Evolutionary conservation across 2,113 vertebrate genomes (phyloP).

Genomic region (Daphoenositta chrysoptera): DNA sequence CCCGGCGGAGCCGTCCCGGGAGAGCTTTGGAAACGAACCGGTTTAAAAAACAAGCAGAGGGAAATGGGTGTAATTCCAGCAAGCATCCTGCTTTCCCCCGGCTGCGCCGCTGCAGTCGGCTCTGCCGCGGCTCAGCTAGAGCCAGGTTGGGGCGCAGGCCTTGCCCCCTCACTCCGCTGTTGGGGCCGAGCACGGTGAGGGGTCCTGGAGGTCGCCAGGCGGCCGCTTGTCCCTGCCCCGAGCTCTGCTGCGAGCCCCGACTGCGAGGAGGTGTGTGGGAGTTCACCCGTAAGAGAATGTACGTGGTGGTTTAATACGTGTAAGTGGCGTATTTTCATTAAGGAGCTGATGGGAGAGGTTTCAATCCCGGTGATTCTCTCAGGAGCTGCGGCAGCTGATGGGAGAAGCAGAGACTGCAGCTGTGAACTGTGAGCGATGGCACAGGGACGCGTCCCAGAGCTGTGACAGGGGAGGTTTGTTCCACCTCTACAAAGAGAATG

Average conservation of each 20-base stretch:
- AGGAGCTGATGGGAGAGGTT: neutral
- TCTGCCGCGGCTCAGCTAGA: neutral
- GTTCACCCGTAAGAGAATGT: neutral
- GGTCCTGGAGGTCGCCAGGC: neutral
- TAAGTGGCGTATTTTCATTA: neutral
- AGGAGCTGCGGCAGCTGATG: neutral
- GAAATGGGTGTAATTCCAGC: neutral
- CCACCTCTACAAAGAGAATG: neutral
- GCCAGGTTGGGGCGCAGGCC: rapidly evolving
- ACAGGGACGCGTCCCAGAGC: neutral
- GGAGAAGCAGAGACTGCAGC: neutral
- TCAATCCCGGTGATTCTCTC: neutral
- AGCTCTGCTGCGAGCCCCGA: neutral
- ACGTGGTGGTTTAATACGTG: neutral
- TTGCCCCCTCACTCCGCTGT: rapidly evolving
- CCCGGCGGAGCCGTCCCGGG: rapidly evolving
- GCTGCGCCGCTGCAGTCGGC: rapidly evolving
- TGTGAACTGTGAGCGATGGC: neutral
- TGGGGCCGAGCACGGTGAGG: rapidly evolving
- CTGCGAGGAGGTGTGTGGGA: neutral
- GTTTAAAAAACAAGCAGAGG: neutral
- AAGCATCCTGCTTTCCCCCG: rapidly evolving
- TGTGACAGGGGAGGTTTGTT: neutral
- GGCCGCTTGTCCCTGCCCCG: neutral
- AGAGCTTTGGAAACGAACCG: rapidly evolving